These are phyloP conservation scores for Cavia porcellus DNA, from an alignment of 2,113 vertebrate genomes.

Conservation along the genomic window DNA sequence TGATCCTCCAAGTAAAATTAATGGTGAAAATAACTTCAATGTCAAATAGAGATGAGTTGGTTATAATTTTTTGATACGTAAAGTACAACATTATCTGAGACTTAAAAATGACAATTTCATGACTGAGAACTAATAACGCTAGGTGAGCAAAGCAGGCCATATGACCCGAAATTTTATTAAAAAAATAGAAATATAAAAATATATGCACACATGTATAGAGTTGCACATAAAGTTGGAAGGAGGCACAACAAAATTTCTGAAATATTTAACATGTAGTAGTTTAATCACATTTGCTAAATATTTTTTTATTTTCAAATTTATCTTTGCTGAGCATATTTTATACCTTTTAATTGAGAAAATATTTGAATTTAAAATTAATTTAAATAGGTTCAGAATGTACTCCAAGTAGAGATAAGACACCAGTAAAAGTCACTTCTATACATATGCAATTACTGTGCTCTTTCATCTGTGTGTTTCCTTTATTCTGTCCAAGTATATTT, in stretches of 20 bases:
- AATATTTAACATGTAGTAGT: neutral
- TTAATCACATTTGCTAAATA: neutral
- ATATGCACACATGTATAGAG: neutral
- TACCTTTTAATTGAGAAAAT: neutral
- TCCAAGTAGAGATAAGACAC: slow-evolving; percentile 39
- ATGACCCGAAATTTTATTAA: neutral
- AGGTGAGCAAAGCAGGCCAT: neutral
- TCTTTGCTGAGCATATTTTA: slow-evolving; percentile 7
- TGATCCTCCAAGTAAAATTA: neutral
- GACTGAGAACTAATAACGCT: neutral
- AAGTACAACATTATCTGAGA: neutral
- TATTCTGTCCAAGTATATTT: neutral
- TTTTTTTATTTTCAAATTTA: slow-evolving; percentile 45
- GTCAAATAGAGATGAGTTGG: neutral
- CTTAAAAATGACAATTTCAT: slow-evolving; percentile 40
- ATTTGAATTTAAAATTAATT: slow-evolving; percentile 24
- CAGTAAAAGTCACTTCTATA: slow-evolving; percentile 42
- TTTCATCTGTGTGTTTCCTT: slow-evolving; percentile 13
- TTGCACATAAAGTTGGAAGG: neutral
- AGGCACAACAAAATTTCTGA: neutral
- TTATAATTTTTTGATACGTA: neutral
- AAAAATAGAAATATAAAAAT: neutral
- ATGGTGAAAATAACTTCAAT: slow-evolving; percentile 12
- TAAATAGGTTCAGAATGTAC: slow-evolving; percentile 22
- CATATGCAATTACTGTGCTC: neutral